Percentiles rank a stretch among this genome's conserved stretches.
These are phyloP conservation scores for Garra rufa DNA, from an alignment of 2,113 vertebrate species.

Conservation along the genomic window DNA sequence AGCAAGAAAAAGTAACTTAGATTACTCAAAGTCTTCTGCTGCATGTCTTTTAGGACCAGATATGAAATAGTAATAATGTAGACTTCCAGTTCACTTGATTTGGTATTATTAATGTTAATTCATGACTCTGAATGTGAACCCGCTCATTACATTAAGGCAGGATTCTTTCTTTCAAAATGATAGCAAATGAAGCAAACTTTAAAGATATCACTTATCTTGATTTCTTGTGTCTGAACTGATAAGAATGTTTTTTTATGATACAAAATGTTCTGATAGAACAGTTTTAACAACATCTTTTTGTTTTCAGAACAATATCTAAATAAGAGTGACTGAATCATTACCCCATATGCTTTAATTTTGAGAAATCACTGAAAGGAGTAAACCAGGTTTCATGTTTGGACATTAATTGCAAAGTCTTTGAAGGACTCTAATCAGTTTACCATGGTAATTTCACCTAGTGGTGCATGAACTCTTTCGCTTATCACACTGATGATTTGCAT, in stretches of 20 bases:
- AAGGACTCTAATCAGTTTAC: not conserved
- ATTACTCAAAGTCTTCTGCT: slow-evolving; percentile 5
- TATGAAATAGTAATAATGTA: slow-evolving; percentile 18
- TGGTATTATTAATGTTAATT: slow-evolving; percentile 18
- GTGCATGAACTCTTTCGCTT: not conserved
- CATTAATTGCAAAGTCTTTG: not conserved
- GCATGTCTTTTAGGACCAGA: not conserved
- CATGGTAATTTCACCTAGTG: not conserved
- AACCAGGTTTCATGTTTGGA: not conserved
- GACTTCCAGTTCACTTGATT: slow-evolving; percentile 41
- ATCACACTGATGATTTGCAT: not conserved
- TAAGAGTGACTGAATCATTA: not conserved
- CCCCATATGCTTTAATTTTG: not conserved
- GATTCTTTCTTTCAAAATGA: slow-evolving; percentile 15
- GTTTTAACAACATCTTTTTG: not conserved
- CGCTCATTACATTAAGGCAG: not conserved
- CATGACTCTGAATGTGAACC: not conserved
- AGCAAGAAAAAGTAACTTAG: slow-evolving; percentile 20
- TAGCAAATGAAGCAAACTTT: not conserved
- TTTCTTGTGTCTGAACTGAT: not conserved
- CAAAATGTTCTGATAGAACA: not conserved
- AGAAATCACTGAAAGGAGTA: not conserved
- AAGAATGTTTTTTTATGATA: not conserved
- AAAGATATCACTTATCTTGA: not conserved
- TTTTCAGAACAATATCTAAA: not conserved